phyloP scores from a whole-genome alignment of 2,797 vertebrate species.

The Mareca strepera region DNA sequence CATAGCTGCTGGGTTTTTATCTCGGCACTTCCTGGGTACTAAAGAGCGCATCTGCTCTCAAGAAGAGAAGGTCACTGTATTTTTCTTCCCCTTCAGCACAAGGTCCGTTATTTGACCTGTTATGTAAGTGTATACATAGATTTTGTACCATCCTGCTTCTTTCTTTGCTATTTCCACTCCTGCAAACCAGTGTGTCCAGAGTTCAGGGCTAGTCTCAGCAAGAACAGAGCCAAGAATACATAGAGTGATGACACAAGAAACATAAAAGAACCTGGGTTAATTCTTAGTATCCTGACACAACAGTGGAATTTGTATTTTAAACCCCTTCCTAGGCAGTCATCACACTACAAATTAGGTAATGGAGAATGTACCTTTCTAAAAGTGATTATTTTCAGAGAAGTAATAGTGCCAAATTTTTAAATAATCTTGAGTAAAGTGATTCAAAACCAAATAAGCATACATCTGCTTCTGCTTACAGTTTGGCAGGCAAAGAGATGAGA shows the following conservation, averaged over 20 bases:
- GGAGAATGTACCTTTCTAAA: background rate
- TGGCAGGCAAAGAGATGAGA: background rate
- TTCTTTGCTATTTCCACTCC: background rate
- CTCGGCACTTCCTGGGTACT: background rate
- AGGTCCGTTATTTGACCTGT: background rate
- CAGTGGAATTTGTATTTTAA: background rate
- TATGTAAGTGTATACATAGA: background rate
- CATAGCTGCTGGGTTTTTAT: background rate
- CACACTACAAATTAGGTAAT: background rate
- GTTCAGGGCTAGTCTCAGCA: background rate
- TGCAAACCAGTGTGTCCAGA: background rate
- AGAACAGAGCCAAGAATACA: background rate
- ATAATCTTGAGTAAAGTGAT: background rate
- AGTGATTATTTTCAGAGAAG: background rate
- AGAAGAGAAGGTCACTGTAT: background rate
- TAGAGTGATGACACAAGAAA: background rate
- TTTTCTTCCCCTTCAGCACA: background rate
- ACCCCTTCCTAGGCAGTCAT: background rate
- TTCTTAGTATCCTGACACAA: background rate
- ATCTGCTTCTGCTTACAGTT: background rate
- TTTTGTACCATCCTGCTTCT: background rate
- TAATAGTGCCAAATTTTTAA: background rate
- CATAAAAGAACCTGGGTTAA: background rate
- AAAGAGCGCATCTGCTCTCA: background rate
- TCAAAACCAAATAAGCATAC: background rate